Percentiles rank a stretch among this genome's conserved stretches.
phyloP scores from a whole-genome alignment of 2,113 vertebrate genomes.

The Paramormyrops kingsleyae region DNA sequence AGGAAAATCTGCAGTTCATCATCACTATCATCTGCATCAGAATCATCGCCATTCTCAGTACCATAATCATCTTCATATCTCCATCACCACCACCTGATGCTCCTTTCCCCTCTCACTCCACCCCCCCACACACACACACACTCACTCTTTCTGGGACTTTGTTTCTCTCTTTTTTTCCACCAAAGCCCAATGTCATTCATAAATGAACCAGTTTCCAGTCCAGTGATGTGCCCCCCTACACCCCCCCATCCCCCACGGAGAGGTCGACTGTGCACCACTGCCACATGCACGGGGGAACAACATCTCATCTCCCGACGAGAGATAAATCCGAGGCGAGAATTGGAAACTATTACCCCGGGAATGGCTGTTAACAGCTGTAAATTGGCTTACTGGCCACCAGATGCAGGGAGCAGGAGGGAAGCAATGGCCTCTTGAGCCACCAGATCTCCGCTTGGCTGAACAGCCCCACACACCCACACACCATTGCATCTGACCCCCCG shows the following conservation, averaged over 20 bases:
- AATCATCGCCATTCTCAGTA: background rate
- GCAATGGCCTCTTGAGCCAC: background rate
- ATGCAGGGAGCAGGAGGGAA: background rate
- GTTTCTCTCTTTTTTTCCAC: background rate
- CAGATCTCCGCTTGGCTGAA: background rate
- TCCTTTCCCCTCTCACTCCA: too few relatives aligned
- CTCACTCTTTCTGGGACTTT: background rate
- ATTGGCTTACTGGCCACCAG: background rate
- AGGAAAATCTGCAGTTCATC: background rate
- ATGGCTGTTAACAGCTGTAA: conserved; percentile 12
- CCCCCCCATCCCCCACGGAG: conserved; percentile 28
- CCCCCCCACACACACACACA: background rate
- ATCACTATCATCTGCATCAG: background rate
- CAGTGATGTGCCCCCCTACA: conserved; percentile 15
- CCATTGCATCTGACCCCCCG: conserved; percentile 10
- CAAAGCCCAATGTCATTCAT: conserved; percentile 42
- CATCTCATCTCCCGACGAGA: conserved; percentile 17
- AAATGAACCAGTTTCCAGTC: conserved; percentile 49
- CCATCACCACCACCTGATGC: background rate
- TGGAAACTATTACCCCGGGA: conserved; percentile 25
- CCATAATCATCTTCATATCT: background rate
- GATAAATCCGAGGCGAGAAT: conserved; percentile 23
- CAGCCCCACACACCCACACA: background rate
- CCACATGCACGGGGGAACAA: conserved; percentile 2
- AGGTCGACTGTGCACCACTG: conserved; percentile 14